Conservation (phyloP, 2,888 invertebrate species). For the Drosophila anomalata region DNA sequence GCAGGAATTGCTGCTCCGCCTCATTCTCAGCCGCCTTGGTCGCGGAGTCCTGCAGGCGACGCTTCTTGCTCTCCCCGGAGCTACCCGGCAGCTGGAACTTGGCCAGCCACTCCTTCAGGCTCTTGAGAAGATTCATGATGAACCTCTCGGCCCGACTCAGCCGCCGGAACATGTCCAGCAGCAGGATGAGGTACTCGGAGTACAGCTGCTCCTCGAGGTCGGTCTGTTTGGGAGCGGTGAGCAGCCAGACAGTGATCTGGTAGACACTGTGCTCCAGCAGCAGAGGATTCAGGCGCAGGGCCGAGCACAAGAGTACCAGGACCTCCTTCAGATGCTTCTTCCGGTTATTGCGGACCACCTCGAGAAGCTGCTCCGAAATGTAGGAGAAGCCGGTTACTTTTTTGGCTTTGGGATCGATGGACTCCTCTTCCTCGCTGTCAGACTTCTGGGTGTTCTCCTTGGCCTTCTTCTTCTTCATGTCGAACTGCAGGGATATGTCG, state of each 20-base stretch:
- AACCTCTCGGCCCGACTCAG: constrained; percentile 81
- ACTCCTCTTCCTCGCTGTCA: background rate
- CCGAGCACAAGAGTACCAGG: constrained; percentile 75
- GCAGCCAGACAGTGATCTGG: constrained; percentile 75
- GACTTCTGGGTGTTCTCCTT: background rate
- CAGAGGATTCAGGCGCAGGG: constrained; percentile 80
- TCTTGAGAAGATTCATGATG: constrained; percentile 76
- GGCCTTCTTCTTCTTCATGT: background rate
- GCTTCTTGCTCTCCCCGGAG: constrained; percentile 23
- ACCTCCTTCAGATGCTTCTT: constrained; percentile 63
- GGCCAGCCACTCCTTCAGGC: constrained; percentile 71
- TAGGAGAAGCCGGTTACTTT: constrained; percentile 34
- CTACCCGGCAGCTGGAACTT: constrained; percentile 5
- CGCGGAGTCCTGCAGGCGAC: background rate
- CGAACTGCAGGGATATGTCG: constrained; percentile 66
- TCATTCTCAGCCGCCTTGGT: background rate
- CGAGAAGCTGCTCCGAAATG: constrained; percentile 53
- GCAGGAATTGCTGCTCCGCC: constrained; percentile 1
- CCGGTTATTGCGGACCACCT: constrained; percentile 42
- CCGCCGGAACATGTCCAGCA: constrained; percentile 82
- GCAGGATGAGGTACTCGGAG: constrained; percentile 74
- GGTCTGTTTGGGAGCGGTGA: constrained; percentile 66
- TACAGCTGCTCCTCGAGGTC: constrained; percentile 55
- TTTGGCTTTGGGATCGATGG: background rate
- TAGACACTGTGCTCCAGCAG: constrained; percentile 79